Evolutionary conservation across 2,888 invertebrate species (phyloP), one percentile per base, ranked within the genome.

Genomic region (Cinara cedri): DNA sequence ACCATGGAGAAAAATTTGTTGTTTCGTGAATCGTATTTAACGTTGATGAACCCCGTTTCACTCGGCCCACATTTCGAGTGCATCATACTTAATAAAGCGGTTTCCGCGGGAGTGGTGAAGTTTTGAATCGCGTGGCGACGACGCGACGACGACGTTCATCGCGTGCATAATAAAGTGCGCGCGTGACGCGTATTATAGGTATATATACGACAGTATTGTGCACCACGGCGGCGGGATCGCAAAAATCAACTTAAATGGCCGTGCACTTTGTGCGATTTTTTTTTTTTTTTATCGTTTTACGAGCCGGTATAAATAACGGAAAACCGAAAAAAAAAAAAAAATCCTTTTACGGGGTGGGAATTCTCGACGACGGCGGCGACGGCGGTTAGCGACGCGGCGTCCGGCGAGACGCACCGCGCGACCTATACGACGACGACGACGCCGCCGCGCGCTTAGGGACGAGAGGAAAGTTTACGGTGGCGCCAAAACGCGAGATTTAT

Each of bases 401-500:
- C 62, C 26, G 51, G 46, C 34, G 26, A 21, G 46, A 68, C 14
- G 42, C 70, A 49, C 24, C 24, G 46, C 34, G 34, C 8, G 34
- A 63, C 42, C 34, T 34, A 34, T 34, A 34, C 34, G 34, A 8
- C 54, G 70, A 16, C 21, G 49, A 10, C 62, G 55, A 13, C 60
- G 57, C 19, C 63, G 19, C 14, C 54, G 14, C 19, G 14, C 44
- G 42, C 42, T 19, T 21, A 49, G 42, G 14, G 51, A 34, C 10
- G 26, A 49, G 62, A 34, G 63, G 14, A 63, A 55, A 65, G 42
- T 24, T 13, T n/a, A 34, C 62, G 78, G 78, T 78, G 78, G 78
- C 78, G 78, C 78, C 78, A 78, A 78, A 78, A 70, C 60, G 70
- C 42, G 78, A 78, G 60, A 78, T 78, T 78, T 78, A 78, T 70